Evolutionary conservation across 1,140 invertebrate species (phyloP).

Genomic region (Bombus superbus): DNA sequence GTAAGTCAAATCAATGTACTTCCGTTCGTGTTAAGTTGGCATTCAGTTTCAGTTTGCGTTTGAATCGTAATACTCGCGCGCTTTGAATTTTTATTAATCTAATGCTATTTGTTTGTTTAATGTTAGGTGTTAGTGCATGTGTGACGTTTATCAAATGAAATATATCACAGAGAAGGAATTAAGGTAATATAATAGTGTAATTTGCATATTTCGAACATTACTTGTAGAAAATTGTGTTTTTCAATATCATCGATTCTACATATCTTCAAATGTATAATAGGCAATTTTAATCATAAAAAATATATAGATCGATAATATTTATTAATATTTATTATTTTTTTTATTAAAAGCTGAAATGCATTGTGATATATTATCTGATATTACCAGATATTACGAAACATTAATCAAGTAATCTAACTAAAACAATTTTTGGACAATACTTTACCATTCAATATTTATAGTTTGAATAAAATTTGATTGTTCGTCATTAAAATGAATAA

Average conservation of each 20-base stretch:
- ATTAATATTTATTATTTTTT: too few relatives aligned
- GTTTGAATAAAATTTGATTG: neutral
- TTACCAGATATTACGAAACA: neutral
- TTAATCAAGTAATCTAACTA: too few relatives aligned
- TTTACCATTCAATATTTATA: neutral
- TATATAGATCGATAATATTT: neutral
- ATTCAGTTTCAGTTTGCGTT: constrained; percentile 4
- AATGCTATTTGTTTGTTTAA: neutral
- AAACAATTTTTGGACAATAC: neutral
- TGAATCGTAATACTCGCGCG: neutral
- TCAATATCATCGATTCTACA: neutral
- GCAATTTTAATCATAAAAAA: neutral
- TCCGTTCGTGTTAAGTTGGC: neutral
- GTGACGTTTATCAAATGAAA: neutral
- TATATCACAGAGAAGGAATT: neutral
- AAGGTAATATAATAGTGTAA: neutral
- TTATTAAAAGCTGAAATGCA: neutral
- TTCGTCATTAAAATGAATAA: neutral
- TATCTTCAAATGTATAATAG: neutral
- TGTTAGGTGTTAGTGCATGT: neutral
- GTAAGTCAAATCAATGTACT: constrained; percentile 34
- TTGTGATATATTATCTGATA: neutral
- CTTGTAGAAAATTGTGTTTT: neutral
- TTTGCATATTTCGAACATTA: neutral
- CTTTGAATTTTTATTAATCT: neutral